Evolutionary conservation across 1,140 invertebrate genomes (phyloP), one percentile per base, ranked within the genome.

Genomic region (Tigriopus japonicus): DNA sequence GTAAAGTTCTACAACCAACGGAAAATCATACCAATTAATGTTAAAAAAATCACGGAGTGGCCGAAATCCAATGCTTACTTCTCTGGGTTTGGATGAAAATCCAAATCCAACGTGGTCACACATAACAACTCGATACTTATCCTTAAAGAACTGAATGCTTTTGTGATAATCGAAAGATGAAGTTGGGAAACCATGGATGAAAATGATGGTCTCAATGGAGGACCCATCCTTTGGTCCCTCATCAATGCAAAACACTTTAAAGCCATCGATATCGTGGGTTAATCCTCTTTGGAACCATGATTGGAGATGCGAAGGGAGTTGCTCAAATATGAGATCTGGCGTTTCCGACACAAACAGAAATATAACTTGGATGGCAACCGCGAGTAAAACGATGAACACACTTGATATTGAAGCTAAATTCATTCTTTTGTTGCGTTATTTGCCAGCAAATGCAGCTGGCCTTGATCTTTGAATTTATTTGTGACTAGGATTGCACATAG

Each of bases 31-130:
- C n/a, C n/a, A n/a, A n/a, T n/a, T n/a, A n/a, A n/a, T n/a, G n/a
- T n/a, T n/a, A n/a, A n/a, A n/a, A n/a, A n/a, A n/a, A n/a, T n/a
- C n/a, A n/a, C n/a, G n/a, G n/a, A n/a, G n/a, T n/a, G n/a, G n/a
- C n/a, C n/a, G n/a, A n/a, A n/a, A n/a, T 35, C 9, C 28, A 5
- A 9, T 35, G 28, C 9, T 9, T 35, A 35, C 28, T 21, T 21
- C 28, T 19, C 24, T 2, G n/a, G 52, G 52, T 35, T 54, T 54
- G 19, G 15, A 17, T 9, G 52, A 54, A 14, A 54, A 54, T n/a
- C 52, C 52, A 21, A 54, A 54, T 19, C 52, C 52, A 17, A 54
- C 28, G 28, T 54, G 52, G 14, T 54, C 52, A 21, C 15, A 54
- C 3, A 21, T 2, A 2, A 54, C 52, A 6, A 54, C 2, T 24